Base-by-base conservation (phyloP, 1,140 invertebrate genomes). In the Drosophila kanapiae region DNA sequence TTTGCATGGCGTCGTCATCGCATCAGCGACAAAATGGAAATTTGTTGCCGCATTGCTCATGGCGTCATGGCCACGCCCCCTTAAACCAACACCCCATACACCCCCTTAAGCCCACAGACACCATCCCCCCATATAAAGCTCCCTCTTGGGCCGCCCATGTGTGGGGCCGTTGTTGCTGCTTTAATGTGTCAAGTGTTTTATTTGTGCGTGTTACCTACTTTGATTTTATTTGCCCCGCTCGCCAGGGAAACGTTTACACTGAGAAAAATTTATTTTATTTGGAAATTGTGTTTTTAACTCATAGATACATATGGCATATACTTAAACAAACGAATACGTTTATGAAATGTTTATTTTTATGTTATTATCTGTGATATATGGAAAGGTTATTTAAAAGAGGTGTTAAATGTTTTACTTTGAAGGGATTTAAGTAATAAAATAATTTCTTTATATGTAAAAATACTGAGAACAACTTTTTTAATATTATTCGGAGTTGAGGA, bases 101-200 rank as follows among this genome's bases (percentile, higher is more conserved):
- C 9, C 35, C 31, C 8, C n/a, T n/a, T n/a, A n/a, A n/a, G n/a
- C n/a, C n/a, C n/a, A n/a, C n/a, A n/a, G n/a, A n/a, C n/a, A 18
- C 35, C n/a, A 11, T 10, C 31, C 53, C 13, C 3, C n/a, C 40
- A 1, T n/a, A 3, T n/a, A 51, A 27, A 45, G 13, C 13, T 59
- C 56, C 51, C 29, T 37, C 37, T 45, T 49, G 62, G 48, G 67
- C 47, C 51, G 38, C 47, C 42, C 64, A 83, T 85, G 74, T 71
- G 81, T 57, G 75, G 63, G 47, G 11, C 37, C 78, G 65, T 88
- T 85, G 85, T 76, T 85, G 81, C 78, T 78, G 68, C 75, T 90
- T 90, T 90, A 90, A 90, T 90, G 85, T 90, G 85, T 90, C 85
- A 90, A 90, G 85, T 90, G 85, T 90, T 90, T 90, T 90, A 90